These are phyloP conservation scores for Seladonia tumulorum DNA, from an alignment of 2,888 invertebrate genomes.

Conservation along the genomic window DNA sequence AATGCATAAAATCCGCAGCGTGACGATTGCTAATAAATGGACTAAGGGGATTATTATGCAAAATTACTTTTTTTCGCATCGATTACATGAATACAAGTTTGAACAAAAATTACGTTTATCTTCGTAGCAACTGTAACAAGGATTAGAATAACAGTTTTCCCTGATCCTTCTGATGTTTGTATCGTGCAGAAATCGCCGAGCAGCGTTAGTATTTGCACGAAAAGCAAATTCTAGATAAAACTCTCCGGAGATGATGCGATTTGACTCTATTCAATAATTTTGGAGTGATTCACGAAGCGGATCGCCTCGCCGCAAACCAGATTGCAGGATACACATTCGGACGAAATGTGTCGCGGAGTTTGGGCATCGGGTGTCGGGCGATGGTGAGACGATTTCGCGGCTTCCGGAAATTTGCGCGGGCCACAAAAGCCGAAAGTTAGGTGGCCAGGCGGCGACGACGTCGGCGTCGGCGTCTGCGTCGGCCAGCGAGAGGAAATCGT, in stretches of 20 bases:
- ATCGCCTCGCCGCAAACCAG: constrained; percentile 52
- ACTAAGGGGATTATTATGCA: too few species aligned
- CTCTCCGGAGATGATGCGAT: too few species aligned
- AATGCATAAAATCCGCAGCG: too few species aligned
- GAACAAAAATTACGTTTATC: neutral
- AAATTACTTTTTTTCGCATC: neutral
- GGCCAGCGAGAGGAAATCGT: constrained; percentile 39
- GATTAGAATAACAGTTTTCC: too few species aligned
- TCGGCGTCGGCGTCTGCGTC: neutral
- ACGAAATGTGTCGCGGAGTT: constrained; percentile 47
- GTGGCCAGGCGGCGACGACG: constrained; percentile 8
- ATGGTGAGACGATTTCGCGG: constrained; percentile 52
- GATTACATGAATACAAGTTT: neutral
- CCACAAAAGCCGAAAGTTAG: constrained; percentile 60
- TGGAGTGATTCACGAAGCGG: constrained; percentile 42
- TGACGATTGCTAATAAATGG: too few species aligned
- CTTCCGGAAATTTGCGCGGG: constrained; percentile 47
- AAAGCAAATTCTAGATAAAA: too few species aligned
- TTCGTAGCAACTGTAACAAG: neutral
- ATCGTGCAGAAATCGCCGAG: too few species aligned
- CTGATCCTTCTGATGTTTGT: too few species aligned
- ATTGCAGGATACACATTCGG: constrained; percentile 39
- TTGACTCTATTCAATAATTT: neutral
- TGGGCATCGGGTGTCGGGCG: constrained; percentile 53
- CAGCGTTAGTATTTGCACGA: too few species aligned